Base-by-base conservation (phyloP, 2,113 vertebrate genomes). In the Osmerus eperlanus region DNA sequence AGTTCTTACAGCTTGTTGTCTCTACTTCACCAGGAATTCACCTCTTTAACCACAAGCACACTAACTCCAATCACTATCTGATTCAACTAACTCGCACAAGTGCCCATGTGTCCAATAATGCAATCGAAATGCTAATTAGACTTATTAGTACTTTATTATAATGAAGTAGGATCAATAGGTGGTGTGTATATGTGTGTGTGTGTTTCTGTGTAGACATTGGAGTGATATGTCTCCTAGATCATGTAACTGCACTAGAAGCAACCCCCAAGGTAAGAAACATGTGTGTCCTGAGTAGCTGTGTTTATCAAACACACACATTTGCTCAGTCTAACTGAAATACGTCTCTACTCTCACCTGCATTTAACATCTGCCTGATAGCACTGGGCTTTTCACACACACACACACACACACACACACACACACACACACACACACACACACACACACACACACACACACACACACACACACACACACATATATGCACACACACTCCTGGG, bases 331-430 rank as follows among this genome's bases (percentile, higher is more conserved):
- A 55, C 55, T 58, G 14, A 67, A 67, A 70, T 69, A 82, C 67
- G 58, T 63, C 56, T 65, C 28, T 25, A 25, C 71, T 68, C 68
- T 78, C 74, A 61, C 51, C 58, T 68, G 54, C 55, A 18, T 63
- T 73, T 72, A 77, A 58, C 68, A 65, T 64, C 68, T 72, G 55
- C 36, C 71, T 71, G 66, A 80, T 56, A 68, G 59, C 28, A 60
- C 65, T 2, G 55, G 63, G 51, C 64, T 51, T 32, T 51, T 61
- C 62, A 16, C 36, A n/a, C 52, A 59, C 28, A 63, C 9, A 77
- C 41, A 67, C 65, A 66, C 65, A 52, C 65, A 66, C 65, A 21
- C 65, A 13, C 41, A 23, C 41, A 69, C 53, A 58, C 54, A 70
- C 28, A 59, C 54, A 59, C 67, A 32, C 28, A 36, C 28, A 59